phyloP scores from a whole-genome alignment of 64 coral and sea anemone genomes.

The Orbicella faveolata region DNA sequence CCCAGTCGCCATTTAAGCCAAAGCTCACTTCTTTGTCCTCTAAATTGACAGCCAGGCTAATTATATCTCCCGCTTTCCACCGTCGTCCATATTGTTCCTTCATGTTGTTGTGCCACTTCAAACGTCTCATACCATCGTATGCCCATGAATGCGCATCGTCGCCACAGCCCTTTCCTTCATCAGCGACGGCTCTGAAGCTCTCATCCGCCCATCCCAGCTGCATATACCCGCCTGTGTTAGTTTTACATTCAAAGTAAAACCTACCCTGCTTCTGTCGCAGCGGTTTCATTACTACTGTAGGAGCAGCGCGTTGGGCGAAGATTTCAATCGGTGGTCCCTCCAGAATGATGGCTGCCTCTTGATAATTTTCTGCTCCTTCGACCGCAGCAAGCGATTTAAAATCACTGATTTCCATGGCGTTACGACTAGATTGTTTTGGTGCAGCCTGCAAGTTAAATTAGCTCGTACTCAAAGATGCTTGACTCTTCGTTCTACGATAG shows the following conservation, averaged over 20 bases:
- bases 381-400: conserved; percentile 55
- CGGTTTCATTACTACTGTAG: conserved; percentile 68
- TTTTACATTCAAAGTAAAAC: conserved; percentile 82
- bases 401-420: conserved; percentile 52
- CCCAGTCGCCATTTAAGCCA: conserved; percentile 68
- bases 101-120: conserved; percentile 69
- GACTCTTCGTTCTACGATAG: background rate
- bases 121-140: conserved; percentile 63
- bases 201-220: conserved; percentile 77
- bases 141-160: conserved; percentile 79
- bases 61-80: conserved; percentile 65
- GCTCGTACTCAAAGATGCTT: background rate
- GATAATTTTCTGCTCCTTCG: conserved; percentile 34
- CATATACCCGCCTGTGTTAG: conserved; percentile 67
- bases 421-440: background rate
- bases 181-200: conserved; percentile 48
- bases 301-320: conserved; percentile 72
- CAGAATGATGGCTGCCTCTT: conserved; percentile 64
- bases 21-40: conserved; percentile 54
- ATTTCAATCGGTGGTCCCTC: conserved; percentile 74
- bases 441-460: background rate
- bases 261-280: conserved; percentile 56
- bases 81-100: conserved; percentile 55
- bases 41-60: conserved; percentile 61
- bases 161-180: conserved; percentile 68